Percentiles rank a stretch among this genome's conserved stretches.
Evolutionary conservation across 1,140 invertebrate species (phyloP).

Genomic region (Drosophila lacteicornis): DNA sequence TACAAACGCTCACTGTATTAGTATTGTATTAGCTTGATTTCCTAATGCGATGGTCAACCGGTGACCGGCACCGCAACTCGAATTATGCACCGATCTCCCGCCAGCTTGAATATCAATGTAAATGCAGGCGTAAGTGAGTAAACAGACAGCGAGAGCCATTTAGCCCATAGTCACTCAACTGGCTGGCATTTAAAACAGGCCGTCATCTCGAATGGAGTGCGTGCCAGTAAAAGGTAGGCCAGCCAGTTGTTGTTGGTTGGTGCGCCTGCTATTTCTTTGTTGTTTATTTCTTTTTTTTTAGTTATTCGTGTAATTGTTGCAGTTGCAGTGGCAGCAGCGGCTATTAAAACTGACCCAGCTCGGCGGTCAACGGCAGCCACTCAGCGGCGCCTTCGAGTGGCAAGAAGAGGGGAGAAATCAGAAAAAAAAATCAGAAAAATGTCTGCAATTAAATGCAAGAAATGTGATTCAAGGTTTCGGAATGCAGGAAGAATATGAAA

Average conservation of each 20-base stretch:
- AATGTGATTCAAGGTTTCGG: slow-evolving; percentile 85
- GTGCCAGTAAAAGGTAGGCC: slow-evolving; percentile 52
- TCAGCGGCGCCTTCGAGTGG: slow-evolving; percentile 55
- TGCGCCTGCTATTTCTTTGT: slow-evolving; percentile 23
- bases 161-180: slow-evolving; percentile 48
- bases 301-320: slow-evolving; percentile 10
- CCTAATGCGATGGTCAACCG: slow-evolving; percentile 80
- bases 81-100: slow-evolving; percentile 42
- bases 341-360: slow-evolving; percentile 77
- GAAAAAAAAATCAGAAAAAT: slow-evolving; percentile 18
- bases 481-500: slow-evolving; percentile 85
- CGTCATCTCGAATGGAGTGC: slow-evolving; percentile 50
- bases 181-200: slow-evolving; percentile 76
- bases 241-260: slow-evolving; percentile 31
- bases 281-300: slow-evolving; percentile 14
- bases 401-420: slow-evolving; percentile 38
- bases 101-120: slow-evolving; percentile 33
- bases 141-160: slow-evolving; percentile 31
- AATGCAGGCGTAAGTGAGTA: slow-evolving; percentile 16
- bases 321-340: slow-evolving; percentile 23
- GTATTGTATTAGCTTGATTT: slow-evolving; percentile 62
- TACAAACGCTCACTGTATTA: slow-evolving; percentile 37
- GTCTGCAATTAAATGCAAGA: slow-evolving; percentile 80
- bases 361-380: slow-evolving; percentile 73
- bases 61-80: slow-evolving; percentile 61